A percentile compares a stretch with the other conserved stretches of the same genome.
phyloP scores from a whole-genome alignment of 2,888 invertebrate species.

The Drosophila monieri region DNA sequence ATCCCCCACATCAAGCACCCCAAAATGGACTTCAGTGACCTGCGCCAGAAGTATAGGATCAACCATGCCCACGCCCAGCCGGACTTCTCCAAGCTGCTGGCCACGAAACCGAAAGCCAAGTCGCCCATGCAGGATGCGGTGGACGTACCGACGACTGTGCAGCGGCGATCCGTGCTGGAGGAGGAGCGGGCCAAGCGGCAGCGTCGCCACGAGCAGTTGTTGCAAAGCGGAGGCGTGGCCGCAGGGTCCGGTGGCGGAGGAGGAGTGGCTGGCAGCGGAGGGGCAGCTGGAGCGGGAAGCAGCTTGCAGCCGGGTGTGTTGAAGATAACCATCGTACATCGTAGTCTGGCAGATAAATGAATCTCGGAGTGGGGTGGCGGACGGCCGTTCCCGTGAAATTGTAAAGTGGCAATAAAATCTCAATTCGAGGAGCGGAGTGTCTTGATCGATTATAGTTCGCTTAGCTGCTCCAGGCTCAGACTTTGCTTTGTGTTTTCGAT shows the following conservation, averaged over 20 bases:
- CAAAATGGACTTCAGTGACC: conserved; percentile 86
- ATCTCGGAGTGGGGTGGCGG: conserved; percentile 11
- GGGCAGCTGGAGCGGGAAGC: conserved; percentile 25
- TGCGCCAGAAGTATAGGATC: conserved; percentile 82
- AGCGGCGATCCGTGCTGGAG: conserved; percentile 81
- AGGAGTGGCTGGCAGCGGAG: conserved; percentile 31
- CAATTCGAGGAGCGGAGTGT: neutral
- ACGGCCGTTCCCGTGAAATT: conserved; percentile 15
- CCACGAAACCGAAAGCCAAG: conserved; percentile 81
- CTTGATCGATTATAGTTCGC: neutral
- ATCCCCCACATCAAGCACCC: conserved; percentile 92
- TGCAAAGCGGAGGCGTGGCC: conserved; percentile 59
- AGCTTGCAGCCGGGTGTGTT: conserved; percentile 66
- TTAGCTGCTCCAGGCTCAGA: neutral
- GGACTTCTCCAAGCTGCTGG: conserved; percentile 82
- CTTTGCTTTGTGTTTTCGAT: neutral
- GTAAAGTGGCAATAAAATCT: conserved; percentile 26
- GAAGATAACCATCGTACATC: conserved; percentile 55
- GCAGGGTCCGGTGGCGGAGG: conserved; percentile 14
- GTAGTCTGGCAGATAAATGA: conserved; percentile 13
- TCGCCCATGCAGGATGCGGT: conserved; percentile 83
- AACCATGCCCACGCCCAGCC: conserved; percentile 80
- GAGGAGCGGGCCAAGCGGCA: conserved; percentile 83
- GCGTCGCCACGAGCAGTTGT: conserved; percentile 79
- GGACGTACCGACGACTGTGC: conserved; percentile 76